Conservation (phyloP, 2,888 invertebrate genomes). For the Heliconius hortense region DNA sequence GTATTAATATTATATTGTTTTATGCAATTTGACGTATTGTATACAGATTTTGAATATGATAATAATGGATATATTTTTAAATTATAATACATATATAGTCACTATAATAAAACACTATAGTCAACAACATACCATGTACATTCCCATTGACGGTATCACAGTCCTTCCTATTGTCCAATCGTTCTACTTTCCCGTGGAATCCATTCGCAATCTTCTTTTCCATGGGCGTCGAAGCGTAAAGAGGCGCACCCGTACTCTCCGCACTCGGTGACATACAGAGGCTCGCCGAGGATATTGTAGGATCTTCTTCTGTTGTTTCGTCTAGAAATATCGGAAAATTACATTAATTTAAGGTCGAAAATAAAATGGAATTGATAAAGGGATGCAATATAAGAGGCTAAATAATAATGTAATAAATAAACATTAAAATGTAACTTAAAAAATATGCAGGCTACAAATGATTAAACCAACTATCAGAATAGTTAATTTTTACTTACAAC, state of each 20-base stretch:
- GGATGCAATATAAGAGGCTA: conserved; percentile 11
- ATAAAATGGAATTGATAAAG: conserved; percentile 29
- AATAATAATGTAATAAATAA: background rate
- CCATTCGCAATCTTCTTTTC: conserved; percentile 57
- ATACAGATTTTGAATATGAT: too few species aligned
- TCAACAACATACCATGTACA: conserved; percentile 55
- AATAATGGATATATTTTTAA: too few species aligned
- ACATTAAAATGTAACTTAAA: background rate
- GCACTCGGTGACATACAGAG: conserved; percentile 68
- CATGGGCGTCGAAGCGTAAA: conserved; percentile 60
- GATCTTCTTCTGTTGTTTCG: conserved; percentile 66
- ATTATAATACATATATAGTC: too few species aligned
- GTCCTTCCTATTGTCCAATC: conserved; percentile 47
- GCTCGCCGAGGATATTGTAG: conserved; percentile 71
- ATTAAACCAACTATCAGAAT: background rate
- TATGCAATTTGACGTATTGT: too few species aligned
- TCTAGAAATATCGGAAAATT: conserved; percentile 51
- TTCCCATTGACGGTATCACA: conserved; percentile 67
- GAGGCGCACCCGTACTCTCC: conserved; percentile 44
- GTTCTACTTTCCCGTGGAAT: conserved; percentile 45
- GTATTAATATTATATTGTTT: too few species aligned
- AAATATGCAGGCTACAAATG: background rate
- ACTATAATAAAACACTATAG: background rate
- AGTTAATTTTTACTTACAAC: background rate
- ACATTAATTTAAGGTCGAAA: background rate